Evolutionary conservation across 2,113 vertebrate species (phyloP).

Genomic region (Oophaga pumilio): DNA sequence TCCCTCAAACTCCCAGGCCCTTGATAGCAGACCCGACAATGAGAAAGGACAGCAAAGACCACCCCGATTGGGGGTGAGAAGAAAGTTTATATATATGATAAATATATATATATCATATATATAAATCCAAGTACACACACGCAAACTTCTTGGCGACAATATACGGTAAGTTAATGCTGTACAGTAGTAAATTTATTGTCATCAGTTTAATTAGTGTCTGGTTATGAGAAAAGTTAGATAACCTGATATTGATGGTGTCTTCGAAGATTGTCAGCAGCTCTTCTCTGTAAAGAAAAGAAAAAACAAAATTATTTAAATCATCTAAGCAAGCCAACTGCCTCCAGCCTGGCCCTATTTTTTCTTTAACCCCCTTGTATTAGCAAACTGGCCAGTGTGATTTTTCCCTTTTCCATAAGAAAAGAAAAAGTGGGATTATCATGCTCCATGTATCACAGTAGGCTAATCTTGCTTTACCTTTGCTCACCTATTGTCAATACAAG

Average conservation of each 20-base stretch:
- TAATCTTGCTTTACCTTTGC: too few relatives aligned
- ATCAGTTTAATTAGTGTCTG: neutral
- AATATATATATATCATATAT: too few relatives aligned
- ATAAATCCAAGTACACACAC: neutral
- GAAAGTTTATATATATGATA: too few relatives aligned
- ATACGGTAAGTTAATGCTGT: neutral
- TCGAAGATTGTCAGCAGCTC: slow-evolving; percentile 89
- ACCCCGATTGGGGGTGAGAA: too few relatives aligned
- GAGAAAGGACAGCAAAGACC: too few relatives aligned
- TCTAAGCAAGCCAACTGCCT: neutral
- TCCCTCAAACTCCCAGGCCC: too few relatives aligned
- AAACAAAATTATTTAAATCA: neutral
- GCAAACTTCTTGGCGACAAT: neutral
- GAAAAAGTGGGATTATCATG: neutral
- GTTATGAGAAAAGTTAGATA: neutral
- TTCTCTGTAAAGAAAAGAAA: slow-evolving; percentile 74
- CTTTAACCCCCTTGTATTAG: neutral
- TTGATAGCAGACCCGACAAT: too few relatives aligned
- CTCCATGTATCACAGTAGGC: too few relatives aligned
- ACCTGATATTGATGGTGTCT: slow-evolving; percentile 95
- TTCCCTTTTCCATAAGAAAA: neutral
- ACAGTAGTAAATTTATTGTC: neutral
- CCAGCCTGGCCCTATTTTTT: neutral
- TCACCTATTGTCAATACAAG: too few relatives aligned
- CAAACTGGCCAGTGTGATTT: neutral